Conservation (phyloP, 2,113 vertebrate species). For the Cynocephalus volans region DNA sequence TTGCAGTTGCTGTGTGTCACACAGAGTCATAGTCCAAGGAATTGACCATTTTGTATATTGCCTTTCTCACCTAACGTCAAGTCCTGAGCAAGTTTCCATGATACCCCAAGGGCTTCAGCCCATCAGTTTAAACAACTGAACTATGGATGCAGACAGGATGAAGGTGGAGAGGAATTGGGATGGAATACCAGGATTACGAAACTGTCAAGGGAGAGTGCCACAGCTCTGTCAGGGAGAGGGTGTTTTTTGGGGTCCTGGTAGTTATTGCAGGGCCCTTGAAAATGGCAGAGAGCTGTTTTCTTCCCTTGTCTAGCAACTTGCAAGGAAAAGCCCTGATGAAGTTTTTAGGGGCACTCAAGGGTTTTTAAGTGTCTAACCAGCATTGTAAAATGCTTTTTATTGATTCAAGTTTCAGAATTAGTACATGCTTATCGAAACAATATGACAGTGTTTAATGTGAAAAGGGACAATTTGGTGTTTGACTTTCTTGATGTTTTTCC, state of each 20-base stretch:
- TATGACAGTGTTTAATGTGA: too few species aligned
- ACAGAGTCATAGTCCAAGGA: background rate
- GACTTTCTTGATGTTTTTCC: background rate
- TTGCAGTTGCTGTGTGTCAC: background rate
- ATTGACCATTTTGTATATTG: rapidly evolving
- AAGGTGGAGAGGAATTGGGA: rapidly evolving
- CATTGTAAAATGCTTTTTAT: background rate
- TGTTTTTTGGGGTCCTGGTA: background rate
- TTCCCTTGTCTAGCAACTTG: background rate
- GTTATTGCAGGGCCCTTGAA: rapidly evolving
- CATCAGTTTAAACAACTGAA: background rate
- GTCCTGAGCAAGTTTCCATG: background rate
- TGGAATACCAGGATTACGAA: rapidly evolving
- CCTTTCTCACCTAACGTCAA: background rate
- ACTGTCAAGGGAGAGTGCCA: rapidly evolving
- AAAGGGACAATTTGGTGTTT: background rate
- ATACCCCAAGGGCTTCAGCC: too few species aligned
- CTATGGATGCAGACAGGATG: background rate
- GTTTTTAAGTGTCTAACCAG: background rate
- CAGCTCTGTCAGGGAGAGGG: background rate
- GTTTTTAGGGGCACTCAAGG: background rate
- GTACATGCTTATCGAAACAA: background rate
- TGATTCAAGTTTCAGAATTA: background rate
- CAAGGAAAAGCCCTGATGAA: background rate
- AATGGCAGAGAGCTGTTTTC: background rate